Evolutionary conservation across 2,797 vertebrate species (phyloP).

Genomic region (Sebastes umbrosus): DNA sequence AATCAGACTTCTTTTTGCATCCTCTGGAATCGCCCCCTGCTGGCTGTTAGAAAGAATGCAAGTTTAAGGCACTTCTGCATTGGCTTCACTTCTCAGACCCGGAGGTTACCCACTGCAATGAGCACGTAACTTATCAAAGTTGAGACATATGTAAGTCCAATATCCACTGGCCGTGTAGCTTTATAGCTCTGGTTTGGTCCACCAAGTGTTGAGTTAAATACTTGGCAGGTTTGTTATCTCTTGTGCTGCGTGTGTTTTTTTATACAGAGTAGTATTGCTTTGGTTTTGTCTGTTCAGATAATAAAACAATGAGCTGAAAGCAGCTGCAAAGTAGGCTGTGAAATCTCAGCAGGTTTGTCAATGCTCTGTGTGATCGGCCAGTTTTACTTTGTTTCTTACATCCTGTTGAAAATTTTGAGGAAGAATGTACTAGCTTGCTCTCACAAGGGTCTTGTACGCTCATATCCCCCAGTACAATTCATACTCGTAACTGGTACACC

Average conservation of each 20-base stretch:
- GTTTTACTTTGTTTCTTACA: not conserved
- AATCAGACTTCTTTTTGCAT: too few relatives aligned
- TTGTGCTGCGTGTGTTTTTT: not conserved
- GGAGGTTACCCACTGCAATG: not conserved
- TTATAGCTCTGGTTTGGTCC: not conserved
- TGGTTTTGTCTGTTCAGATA: not conserved
- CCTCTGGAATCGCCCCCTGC: too few relatives aligned
- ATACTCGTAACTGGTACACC: too few relatives aligned
- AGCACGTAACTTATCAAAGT: not conserved
- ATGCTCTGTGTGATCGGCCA: not conserved
- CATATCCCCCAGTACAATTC: not conserved
- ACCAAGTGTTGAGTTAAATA: not conserved
- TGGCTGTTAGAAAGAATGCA: too few relatives aligned
- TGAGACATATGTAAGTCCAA: not conserved
- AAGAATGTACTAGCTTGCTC: not conserved
- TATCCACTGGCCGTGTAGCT: not conserved
- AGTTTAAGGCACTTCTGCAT: too few relatives aligned
- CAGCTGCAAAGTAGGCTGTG: not conserved
- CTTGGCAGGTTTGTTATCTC: not conserved
- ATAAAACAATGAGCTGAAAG: not conserved
- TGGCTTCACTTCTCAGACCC: too few relatives aligned
- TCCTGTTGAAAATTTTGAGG: not conserved
- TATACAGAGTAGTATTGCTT: not conserved
- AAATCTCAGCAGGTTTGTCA: not conserved
- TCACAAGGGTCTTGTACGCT: not conserved